Evolutionary conservation across 2,113 vertebrate genomes (phyloP), one percentile per base, ranked within the genome.

Genomic region (Cyphomyrus discorhynchus): DNA sequence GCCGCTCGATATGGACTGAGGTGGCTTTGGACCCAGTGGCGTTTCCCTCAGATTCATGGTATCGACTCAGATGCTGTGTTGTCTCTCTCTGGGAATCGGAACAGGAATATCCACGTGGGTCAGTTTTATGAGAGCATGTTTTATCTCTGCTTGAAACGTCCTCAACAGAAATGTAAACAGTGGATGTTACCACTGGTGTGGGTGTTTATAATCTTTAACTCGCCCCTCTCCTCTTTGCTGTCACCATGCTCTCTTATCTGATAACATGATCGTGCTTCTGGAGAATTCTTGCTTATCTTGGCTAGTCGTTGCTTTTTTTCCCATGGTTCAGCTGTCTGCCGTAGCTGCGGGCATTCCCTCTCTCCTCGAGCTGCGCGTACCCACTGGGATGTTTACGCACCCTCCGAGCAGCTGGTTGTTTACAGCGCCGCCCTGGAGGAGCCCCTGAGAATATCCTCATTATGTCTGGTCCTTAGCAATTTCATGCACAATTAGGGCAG

Each of bases 81-180:
- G 91, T 89, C 50, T 49, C 70, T 52, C 84, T 52, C 84, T 46
- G 31, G 90, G 89, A 90, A 87, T 90, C 62, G 56, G 87, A 90
- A 94, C 88, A 84, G 50, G 88, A 62, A n/a, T 77, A 89, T 92
- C 89, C 94, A 94, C 91, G 92, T 92, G 93, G 89, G 91, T 49
- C 84, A 62, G 89, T 92, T 85, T 89, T 77, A 89, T 90, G 89
- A 92, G 83, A 56, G 88, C 77, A 89, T 93, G 88, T 87, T 86
- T 89, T 91, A 91, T 93, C 90, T 92, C 87, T 90, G 88, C 31
- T 87, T 90, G 92, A 90, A 93, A 93, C 42, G 86, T 90, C 92
- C 91, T 92, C 93, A 91, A 92, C 92, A 91, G 83, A 77, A 88
- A 84, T 50, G 70, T 91, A 90, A 89, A 92, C 87, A n/a, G 90